Evolutionary conservation across 2,797 vertebrate genomes (phyloP).

Genomic region (Anniella stebbinsi): DNA sequence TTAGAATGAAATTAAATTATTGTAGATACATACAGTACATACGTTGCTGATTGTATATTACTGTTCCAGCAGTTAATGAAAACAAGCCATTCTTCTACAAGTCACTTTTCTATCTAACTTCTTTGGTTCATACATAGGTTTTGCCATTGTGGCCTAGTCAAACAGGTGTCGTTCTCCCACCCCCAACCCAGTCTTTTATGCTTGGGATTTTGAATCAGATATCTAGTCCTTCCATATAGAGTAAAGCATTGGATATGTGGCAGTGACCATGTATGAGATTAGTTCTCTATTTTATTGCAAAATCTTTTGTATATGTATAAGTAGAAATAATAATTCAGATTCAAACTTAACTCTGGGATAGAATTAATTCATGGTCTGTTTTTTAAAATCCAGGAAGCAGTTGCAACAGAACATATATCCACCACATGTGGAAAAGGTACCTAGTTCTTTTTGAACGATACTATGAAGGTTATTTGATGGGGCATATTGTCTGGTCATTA

Average conservation of each 20-base stretch:
- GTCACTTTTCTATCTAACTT: neutral
- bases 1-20: neutral
- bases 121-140: neutral
- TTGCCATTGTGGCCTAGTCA: neutral
- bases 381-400: neutral
- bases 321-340: neutral
- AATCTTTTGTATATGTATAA: neutral
- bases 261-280: neutral
- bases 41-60: neutral
- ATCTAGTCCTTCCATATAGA: neutral
- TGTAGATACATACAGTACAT: neutral
- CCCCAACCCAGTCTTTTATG: neutral
- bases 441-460: neutral
- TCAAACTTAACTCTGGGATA: neutral
- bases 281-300: neutral
- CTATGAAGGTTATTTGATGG: neutral
- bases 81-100: neutral
- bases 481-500: neutral
- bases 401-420: neutral
- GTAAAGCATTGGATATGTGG: neutral
- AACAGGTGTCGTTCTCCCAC: neutral
- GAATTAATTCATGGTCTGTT: neutral
- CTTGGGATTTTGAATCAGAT: neutral
- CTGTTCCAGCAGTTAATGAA: neutral
- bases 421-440: neutral